A percentile compares a stretch with the other conserved stretches of the same genome.
Evolutionary conservation across 2,113 vertebrate species (phyloP).

Genomic region (Dicaeum eximium): DNA sequence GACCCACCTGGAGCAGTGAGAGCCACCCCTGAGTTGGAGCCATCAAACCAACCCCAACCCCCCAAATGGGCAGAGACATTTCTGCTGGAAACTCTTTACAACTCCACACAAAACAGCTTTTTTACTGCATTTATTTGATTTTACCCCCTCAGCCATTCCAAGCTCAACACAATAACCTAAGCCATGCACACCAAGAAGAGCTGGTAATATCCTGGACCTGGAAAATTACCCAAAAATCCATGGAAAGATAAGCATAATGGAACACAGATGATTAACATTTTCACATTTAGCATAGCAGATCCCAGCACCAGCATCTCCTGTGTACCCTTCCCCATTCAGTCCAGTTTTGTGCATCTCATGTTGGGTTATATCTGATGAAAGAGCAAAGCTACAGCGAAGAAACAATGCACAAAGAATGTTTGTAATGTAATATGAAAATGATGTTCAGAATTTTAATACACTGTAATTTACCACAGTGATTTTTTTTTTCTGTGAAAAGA

Average conservation of each 20-base stretch:
- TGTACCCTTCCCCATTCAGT: neutral
- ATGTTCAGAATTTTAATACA: constrained; percentile 1
- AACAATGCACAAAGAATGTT: neutral
- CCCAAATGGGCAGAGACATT: neutral
- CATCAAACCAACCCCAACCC: neutral
- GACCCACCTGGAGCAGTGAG: neutral
- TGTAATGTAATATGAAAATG: constrained; percentile 60
- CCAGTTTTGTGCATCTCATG: neutral
- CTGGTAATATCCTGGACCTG: neutral
- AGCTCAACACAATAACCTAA: neutral
- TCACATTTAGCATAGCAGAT: neutral
- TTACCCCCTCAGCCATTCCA: neutral
- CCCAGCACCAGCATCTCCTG: neutral
- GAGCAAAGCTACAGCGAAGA: neutral
- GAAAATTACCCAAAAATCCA: neutral
- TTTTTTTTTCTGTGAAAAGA: constrained; percentile 48
- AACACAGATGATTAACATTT: neutral
- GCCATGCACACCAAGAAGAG: neutral
- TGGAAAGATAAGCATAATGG: neutral
- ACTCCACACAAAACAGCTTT: neutral
- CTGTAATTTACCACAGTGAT: constrained; percentile 4
- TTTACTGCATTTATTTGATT: neutral
- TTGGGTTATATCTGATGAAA: neutral
- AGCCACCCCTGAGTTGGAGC: neutral
- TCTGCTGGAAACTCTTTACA: neutral